Evolutionary conservation across 2,797 vertebrate genomes (phyloP).

Genomic region (Bradypodion ventrale): DNA sequence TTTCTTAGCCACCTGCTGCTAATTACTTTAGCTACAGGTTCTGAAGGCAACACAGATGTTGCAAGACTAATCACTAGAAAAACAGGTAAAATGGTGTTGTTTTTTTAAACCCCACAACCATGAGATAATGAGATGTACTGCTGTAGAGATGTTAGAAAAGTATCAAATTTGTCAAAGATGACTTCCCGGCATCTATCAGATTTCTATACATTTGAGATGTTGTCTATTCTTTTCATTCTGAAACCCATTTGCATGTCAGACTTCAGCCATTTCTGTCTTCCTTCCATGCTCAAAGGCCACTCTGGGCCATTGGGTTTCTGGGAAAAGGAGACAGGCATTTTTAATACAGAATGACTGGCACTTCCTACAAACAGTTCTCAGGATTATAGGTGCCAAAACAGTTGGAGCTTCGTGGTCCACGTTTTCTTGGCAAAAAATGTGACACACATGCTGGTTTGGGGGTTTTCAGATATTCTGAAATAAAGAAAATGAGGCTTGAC

Average conservation of each 20-base stretch:
- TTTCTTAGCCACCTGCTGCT: constrained; percentile 72
- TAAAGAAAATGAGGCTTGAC: not conserved
- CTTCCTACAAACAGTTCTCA: not conserved
- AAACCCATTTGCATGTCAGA: not conserved
- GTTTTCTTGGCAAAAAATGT: too few relatives aligned
- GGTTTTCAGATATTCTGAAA: not conserved
- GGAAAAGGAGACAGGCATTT: not conserved
- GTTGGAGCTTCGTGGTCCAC: not conserved
- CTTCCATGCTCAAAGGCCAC: not conserved
- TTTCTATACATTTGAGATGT: not conserved
- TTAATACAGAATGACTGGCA: not conserved
- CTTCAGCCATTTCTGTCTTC: not conserved
- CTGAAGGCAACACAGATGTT: constrained; percentile 76
- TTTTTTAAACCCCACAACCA: too few relatives aligned
- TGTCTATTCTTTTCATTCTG: not conserved
- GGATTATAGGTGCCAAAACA: not conserved
- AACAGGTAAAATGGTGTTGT: too few relatives aligned
- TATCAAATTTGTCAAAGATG: not conserved
- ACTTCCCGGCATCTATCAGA: not conserved
- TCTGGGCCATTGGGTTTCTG: not conserved
- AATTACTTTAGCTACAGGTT: constrained; percentile 75
- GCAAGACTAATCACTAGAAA: constrained; percentile 67
- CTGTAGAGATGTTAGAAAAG: not conserved
- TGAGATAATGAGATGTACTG: constrained; percentile 1
- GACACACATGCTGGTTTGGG: not conserved